phyloP scores from a whole-genome alignment of 1,140 invertebrate genomes.

The Zaprionus nigranus region DNA sequence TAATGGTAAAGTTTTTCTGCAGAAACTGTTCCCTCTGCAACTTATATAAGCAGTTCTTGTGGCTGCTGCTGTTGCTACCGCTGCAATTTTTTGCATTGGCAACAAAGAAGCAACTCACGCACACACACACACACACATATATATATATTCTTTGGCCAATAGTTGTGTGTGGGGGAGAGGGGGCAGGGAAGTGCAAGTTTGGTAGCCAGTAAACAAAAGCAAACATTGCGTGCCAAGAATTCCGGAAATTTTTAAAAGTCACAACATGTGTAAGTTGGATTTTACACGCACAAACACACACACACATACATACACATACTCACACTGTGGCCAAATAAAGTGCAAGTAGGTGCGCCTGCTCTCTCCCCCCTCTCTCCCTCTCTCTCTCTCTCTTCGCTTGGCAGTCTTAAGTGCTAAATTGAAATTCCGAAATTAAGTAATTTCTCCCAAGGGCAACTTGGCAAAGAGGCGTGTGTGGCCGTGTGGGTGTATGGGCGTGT shows the following conservation, averaged over 20 bases:
- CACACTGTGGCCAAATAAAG: constrained; percentile 6
- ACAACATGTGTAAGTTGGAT: constrained; percentile 79
- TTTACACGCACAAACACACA: constrained; percentile 50
- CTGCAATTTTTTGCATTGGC: constrained; percentile 33
- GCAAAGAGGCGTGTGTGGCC: constrained; percentile 13
- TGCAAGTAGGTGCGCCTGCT: constrained; percentile 23
- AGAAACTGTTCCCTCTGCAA: constrained; percentile 6
- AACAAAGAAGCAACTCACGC: constrained; percentile 18
- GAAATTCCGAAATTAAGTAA: constrained; percentile 83
- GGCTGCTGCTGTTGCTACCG: constrained; percentile 12
- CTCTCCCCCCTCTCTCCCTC: neutral
- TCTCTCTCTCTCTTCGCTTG: constrained; percentile 25
- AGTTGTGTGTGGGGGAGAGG: neutral
- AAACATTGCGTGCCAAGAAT: constrained; percentile 79
- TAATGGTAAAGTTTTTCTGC: constrained; percentile 26
- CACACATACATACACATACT: neutral
- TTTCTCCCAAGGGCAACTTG: constrained; percentile 73
- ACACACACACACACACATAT: constrained; percentile 11
- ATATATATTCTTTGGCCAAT: neutral
- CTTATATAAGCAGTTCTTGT: constrained; percentile 17
- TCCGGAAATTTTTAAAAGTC: constrained; percentile 80
- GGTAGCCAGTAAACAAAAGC: constrained; percentile 71
- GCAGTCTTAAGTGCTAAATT: constrained; percentile 77
- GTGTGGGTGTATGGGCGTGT: constrained; percentile 53
- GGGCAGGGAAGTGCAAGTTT: constrained; percentile 15